Percentiles rank a stretch among this genome's conserved stretches.
Evolutionary conservation across 2,113 vertebrate species (phyloP).

Genomic region (Paedocypris sp.): DNA sequence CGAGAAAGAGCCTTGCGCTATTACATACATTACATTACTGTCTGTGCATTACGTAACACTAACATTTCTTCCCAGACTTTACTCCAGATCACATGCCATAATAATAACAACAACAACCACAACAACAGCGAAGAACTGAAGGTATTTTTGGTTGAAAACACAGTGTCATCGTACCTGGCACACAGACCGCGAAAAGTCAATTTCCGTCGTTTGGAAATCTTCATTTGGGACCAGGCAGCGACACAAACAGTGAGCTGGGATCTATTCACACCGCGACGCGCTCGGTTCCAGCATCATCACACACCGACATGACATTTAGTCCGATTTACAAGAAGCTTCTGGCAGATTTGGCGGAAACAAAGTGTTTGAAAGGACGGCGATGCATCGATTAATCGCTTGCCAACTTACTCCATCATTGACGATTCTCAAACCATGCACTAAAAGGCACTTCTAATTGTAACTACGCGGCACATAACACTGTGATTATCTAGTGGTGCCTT

Average conservation of each 20-base stretch:
- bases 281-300: not conserved
- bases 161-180: constrained; percentile 54
- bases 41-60: not conserved
- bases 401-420: too few relatives aligned
- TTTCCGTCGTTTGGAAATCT: constrained; percentile 65
- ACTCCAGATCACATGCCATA: constrained; percentile 13
- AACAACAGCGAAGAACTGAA: not conserved
- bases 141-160: not conserved
- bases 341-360: too few relatives aligned
- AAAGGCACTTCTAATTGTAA: not conserved
- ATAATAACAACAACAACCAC: not conserved
- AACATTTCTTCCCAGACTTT: constrained; percentile 15
- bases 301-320: too few relatives aligned
- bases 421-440: too few relatives aligned
- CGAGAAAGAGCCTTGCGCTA: too few relatives aligned
- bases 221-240: constrained; percentile 56
- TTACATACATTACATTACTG: not conserved
- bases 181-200: constrained; percentile 47
- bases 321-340: too few relatives aligned
- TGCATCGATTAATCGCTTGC: too few relatives aligned
- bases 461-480: not conserved
- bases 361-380: too few relatives aligned
- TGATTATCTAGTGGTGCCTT: not conserved
- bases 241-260: constrained; percentile 40
- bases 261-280: constrained; percentile 29